Conservation (phyloP, 2,888 invertebrate species). For the Beris chalybata region DNA sequence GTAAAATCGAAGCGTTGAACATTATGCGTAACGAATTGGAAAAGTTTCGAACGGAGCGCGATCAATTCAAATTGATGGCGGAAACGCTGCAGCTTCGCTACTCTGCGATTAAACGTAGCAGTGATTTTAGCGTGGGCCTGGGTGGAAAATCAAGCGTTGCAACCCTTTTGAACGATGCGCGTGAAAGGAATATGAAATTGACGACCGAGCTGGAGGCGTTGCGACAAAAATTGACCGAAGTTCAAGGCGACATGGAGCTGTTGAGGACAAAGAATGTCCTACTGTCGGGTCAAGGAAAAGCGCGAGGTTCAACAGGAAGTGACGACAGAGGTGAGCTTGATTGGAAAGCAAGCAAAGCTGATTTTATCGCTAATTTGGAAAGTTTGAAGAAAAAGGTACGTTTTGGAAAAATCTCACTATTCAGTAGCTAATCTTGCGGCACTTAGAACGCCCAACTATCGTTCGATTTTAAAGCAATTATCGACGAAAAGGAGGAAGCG, state of each 20-base stretch:
- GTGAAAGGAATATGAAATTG: conserved; percentile 63
- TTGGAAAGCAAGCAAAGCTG: conserved; percentile 53
- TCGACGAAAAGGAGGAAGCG: conserved; percentile 85
- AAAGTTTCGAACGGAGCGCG: conserved; percentile 75
- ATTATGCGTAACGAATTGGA: conserved; percentile 77
- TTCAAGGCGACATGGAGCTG: conserved; percentile 69
- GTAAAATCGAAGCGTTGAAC: conserved; percentile 80
- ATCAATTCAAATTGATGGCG: conserved; percentile 77
- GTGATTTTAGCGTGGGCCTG: conserved; percentile 48
- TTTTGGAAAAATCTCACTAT: neutral
- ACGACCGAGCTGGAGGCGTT: conserved; percentile 66
- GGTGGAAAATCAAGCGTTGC: conserved; percentile 58
- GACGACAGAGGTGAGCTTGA: conserved; percentile 46
- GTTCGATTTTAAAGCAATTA: conserved; percentile 72
- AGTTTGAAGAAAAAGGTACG: conserved; percentile 50
- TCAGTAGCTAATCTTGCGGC: neutral
- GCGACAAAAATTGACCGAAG: conserved; percentile 70
- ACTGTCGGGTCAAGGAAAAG: conserved; percentile 61
- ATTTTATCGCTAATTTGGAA: conserved; percentile 54
- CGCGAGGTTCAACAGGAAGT: neutral
- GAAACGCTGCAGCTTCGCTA: conserved; percentile 70
- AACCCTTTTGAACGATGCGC: conserved; percentile 62
- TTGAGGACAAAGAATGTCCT: conserved; percentile 57
- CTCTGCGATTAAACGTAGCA: conserved; percentile 57
- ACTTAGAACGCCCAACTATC: conserved; percentile 71